Percentiles rank a stretch among this genome's conserved stretches.
phyloP scores from a whole-genome alignment of 2,888 invertebrate genomes.

The Caenorhabditis doughertyi region DNA sequence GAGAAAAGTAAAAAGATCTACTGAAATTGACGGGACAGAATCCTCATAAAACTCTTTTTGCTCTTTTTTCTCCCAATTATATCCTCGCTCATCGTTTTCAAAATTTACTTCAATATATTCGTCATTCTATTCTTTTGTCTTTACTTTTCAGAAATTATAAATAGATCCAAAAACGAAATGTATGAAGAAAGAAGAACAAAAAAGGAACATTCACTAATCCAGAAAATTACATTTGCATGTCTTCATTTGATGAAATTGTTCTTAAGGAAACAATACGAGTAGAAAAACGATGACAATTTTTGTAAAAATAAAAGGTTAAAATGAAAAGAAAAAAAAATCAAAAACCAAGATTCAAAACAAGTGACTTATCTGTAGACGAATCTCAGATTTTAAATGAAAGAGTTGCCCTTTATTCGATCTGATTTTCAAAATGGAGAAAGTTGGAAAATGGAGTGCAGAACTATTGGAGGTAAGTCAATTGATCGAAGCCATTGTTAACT shows the following conservation, averaged over 20 bases:
- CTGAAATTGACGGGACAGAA: slow-evolving; percentile 26
- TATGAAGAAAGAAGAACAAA: neutral
- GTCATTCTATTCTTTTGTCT: neutral
- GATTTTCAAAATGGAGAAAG: neutral
- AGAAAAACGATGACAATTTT: slow-evolving; percentile 2
- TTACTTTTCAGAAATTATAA: neutral
- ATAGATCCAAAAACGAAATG: neutral
- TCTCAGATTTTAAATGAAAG: slow-evolving; percentile 6
- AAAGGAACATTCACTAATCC: slow-evolving; percentile 3
- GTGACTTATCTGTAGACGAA: neutral
- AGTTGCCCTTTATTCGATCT: neutral
- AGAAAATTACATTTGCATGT: slow-evolving; percentile 10
- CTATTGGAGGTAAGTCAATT: neutral
- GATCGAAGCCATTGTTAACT: slow-evolving; percentile 36
- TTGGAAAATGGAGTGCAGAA: neutral
- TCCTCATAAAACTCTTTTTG: slow-evolving; percentile 2
- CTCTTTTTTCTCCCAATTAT: slow-evolving; percentile 8
- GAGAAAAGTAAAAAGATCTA: neutral
- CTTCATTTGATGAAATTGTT: slow-evolving; percentile 27
- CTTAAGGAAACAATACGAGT: neutral
- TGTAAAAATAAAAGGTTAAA: neutral
- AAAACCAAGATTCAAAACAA: slow-evolving; percentile 23
- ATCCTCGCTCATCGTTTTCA: neutral
- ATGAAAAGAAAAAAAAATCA: slow-evolving; percentile 11
- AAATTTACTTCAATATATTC: neutral